These are phyloP conservation scores for Otolemur crassicaudatus DNA, from an alignment of 2,797 vertebrate genomes.

Conservation along the genomic window DNA sequence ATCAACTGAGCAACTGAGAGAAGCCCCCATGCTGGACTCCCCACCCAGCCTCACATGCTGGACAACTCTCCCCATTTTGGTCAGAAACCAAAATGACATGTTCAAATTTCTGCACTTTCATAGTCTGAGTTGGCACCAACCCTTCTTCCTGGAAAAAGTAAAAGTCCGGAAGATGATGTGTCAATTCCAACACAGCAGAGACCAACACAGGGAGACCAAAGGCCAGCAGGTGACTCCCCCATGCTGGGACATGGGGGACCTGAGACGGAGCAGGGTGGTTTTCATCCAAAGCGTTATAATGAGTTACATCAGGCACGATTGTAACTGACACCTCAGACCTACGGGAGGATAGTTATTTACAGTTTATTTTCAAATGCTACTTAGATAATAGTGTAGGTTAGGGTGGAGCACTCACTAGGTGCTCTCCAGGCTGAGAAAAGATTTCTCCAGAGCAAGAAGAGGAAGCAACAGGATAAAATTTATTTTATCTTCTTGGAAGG, in stretches of 20 bases:
- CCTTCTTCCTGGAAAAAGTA: background rate
- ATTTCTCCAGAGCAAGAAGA: no score
- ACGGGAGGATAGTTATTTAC: background rate
- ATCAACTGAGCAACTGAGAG: background rate
- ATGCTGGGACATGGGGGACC: accelerated
- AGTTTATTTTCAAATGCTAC: background rate
- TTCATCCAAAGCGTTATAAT: background rate
- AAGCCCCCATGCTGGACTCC: accelerated
- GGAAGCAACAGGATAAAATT: no score
- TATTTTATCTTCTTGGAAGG: no score
- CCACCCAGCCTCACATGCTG: background rate
- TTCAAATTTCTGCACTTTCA: background rate
- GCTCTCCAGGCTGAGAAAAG: no score
- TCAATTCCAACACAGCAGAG: background rate
- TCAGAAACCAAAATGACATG: background rate
- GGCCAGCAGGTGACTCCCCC: accelerated
- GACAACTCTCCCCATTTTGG: background rate
- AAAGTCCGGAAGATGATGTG: background rate
- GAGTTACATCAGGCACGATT: background rate
- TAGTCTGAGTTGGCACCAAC: background rate
- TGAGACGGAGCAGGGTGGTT: accelerated
- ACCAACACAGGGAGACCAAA: background rate
- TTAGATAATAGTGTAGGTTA: background rate
- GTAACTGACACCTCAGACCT: background rate
- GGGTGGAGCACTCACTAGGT: no score